Evolutionary conservation across 2,113 vertebrate species (phyloP).

Genomic region (Fregata magnificens): DNA sequence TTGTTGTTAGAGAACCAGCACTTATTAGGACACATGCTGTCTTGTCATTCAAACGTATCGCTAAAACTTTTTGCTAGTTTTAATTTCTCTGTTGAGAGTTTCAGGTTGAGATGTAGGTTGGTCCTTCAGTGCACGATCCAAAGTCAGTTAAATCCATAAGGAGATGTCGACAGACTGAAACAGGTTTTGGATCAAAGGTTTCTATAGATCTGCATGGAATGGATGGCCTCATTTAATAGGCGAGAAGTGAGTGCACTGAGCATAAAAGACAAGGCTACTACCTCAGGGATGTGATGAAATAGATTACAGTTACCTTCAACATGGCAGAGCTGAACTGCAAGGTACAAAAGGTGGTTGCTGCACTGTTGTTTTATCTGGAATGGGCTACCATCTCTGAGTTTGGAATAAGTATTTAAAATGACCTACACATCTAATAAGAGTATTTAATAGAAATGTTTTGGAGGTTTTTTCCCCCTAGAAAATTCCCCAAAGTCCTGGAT

Average conservation of each 20-base stretch:
- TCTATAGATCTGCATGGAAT: neutral
- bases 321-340: neutral
- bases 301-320: neutral
- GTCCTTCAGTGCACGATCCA: neutral
- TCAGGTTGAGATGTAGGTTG: neutral
- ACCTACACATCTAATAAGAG: neutral
- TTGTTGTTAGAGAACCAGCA: neutral
- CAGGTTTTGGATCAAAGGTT: neutral
- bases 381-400: neutral
- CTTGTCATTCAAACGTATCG: neutral
- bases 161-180: neutral
- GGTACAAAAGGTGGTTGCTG: neutral
- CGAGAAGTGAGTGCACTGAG: neutral
- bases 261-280: neutral
- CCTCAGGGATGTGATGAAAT: neutral
- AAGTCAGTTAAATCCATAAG: neutral
- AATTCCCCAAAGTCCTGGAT: neutral
- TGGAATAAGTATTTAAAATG: neutral
- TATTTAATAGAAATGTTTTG: neutral
- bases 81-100: neutral
- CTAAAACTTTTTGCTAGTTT: neutral
- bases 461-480: fast-evolving
- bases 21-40: neutral
- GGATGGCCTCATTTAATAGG: neutral
- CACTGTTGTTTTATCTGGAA: neutral